Conservation (phyloP, 2,113 vertebrate species). For the Bos javanicus region DNA sequence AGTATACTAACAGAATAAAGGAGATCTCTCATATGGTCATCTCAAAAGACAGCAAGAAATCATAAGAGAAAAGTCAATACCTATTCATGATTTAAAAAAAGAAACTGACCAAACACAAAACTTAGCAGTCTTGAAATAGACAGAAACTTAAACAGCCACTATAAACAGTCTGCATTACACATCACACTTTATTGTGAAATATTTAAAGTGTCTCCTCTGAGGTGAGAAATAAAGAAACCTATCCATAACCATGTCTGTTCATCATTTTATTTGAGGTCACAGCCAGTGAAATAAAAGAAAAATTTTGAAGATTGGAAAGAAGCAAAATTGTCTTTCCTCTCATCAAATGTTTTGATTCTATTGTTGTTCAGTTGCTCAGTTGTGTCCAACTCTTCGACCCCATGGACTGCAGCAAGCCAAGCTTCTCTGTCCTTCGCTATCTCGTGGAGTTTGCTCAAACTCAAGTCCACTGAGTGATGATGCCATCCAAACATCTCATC, state of each 20-base stretch:
- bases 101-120: neutral
- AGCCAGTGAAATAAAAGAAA: neutral
- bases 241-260: neutral
- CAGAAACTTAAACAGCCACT: neutral
- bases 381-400: neutral
- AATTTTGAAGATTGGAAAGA: neutral
- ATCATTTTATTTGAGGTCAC: neutral
- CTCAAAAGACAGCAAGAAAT: neutral
- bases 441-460: neutral
- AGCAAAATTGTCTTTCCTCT: neutral
- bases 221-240: neutral
- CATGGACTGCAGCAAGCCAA: neutral
- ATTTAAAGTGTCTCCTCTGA: neutral
- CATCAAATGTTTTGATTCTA: neutral
- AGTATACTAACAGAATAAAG: neutral
- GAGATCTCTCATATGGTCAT: neutral
- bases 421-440: neutral
- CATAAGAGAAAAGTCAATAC: neutral
- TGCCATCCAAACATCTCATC: neutral
- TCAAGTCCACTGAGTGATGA: neutral
- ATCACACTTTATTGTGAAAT: neutral
- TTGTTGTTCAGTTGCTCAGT: neutral
- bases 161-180: neutral
- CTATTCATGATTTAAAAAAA: neutral
- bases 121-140: neutral